Percentiles rank a stretch among this genome's conserved stretches.
phyloP scores from a whole-genome alignment of 2,113 vertebrate species.

The Lycaon pictus region DNA sequence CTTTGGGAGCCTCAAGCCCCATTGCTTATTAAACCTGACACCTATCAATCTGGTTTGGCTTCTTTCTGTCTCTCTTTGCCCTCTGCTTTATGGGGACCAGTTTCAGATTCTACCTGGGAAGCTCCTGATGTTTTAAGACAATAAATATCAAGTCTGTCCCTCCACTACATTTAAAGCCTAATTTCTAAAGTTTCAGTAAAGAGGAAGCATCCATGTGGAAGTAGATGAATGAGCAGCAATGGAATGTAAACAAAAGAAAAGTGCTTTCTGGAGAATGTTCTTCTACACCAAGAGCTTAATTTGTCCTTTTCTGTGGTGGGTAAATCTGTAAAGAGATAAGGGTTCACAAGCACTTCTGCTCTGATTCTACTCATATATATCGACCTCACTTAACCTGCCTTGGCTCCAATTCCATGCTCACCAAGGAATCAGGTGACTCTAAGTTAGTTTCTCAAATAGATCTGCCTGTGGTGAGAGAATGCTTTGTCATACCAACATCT shows the following conservation, averaged over 20 bases:
- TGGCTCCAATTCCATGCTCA: not conserved
- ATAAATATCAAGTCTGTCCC: not conserved
- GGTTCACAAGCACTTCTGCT: not conserved
- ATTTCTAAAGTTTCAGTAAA: not conserved
- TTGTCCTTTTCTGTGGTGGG: not conserved
- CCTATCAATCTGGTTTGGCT: not conserved
- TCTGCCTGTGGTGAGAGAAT: not conserved
- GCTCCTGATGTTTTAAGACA: not conserved
- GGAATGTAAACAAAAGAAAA: not conserved
- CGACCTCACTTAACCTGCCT: not conserved
- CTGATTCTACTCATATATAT: not conserved
- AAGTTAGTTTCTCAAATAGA: constrained; percentile 49
- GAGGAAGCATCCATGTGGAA: not conserved
- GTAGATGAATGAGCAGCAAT: not conserved
- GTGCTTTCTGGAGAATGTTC: not conserved
- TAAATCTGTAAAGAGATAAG: constrained; percentile 21
- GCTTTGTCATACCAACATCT: not conserved
- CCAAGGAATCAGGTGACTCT: not conserved
- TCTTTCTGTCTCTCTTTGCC: not conserved
- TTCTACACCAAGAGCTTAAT: not conserved
- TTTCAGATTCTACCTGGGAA: not conserved
- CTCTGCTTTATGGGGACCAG: not conserved
- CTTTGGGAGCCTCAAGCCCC: not conserved
- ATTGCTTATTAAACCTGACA: not conserved
- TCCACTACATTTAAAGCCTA: not conserved